Conservation (phyloP, 2,113 vertebrate species). For the Nycticorax nycticorax region DNA sequence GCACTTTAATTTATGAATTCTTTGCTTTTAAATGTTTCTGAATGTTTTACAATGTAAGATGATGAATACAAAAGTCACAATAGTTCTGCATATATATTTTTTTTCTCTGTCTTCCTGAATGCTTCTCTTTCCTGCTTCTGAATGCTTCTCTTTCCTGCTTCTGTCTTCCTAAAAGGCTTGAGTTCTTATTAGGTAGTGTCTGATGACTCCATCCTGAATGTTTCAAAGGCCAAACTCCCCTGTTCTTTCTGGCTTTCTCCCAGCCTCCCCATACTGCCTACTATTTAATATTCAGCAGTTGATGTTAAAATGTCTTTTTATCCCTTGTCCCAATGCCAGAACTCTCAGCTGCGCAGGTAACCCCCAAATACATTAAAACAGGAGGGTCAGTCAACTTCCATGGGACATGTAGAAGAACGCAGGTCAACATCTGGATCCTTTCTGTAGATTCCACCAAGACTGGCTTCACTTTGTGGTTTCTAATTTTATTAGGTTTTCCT, state of each 20-base stretch:
- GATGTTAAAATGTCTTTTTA: neutral
- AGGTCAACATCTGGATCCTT: neutral
- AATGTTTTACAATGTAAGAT: neutral
- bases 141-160: neutral
- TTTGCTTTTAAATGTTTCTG: neutral
- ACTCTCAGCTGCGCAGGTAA: neutral
- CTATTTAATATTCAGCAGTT: neutral
- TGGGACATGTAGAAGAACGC: neutral
- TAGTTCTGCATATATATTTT: neutral
- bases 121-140: neutral
- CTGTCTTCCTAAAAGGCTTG: neutral
- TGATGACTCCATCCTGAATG: neutral
- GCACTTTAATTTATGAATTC: neutral
- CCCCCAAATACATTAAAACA: neutral
- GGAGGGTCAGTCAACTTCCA: neutral
- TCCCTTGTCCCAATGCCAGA: accelerated
- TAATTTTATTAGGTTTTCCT: neutral
- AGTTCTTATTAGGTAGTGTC: neutral
- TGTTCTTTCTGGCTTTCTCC: accelerated
- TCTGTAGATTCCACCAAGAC: too few relatives aligned
- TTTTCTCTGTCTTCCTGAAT: neutral
- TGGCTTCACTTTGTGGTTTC: accelerated
- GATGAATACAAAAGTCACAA: neutral
- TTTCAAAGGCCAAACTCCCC: neutral
- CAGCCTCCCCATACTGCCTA: neutral